Conservation (phyloP, 2,888 invertebrate species). For the Eupithecia abbreviata region DNA sequence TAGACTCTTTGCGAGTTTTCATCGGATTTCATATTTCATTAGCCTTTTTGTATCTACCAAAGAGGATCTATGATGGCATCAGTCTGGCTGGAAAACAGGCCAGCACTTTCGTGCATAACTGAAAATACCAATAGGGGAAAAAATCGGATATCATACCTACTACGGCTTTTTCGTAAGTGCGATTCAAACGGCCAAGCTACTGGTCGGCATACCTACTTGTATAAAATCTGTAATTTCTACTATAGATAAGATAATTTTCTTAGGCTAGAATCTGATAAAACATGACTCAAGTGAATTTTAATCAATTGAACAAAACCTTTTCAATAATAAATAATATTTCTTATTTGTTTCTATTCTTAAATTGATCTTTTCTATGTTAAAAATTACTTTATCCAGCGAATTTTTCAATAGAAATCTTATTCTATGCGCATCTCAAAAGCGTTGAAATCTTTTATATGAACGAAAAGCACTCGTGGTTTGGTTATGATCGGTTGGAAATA, state of each 20-base stretch:
- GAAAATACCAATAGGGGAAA: neutral
- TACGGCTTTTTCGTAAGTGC: neutral
- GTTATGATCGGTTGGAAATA: neutral
- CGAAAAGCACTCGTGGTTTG: neutral
- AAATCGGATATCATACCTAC: neutral
- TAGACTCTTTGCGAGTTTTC: neutral
- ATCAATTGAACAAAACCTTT: neutral
- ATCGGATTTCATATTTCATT: neutral
- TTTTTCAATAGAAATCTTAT: neutral
- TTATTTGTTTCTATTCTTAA: neutral
- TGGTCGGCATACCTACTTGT: neutral
- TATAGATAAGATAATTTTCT: neutral
- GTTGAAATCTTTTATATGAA: slow-evolving; percentile 20
- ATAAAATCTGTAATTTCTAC: neutral
- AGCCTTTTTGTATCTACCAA: neutral
- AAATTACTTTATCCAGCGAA: neutral
- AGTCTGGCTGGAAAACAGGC: neutral
- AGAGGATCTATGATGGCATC: neutral
- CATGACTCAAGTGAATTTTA: neutral
- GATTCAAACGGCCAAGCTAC: neutral
- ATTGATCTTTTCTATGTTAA: neutral
- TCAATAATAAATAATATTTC: neutral
- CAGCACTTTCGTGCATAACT: neutral
- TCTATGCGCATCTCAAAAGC: neutral
- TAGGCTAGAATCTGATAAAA: neutral